Evolutionary conservation across 1,140 invertebrate genomes (phyloP), one percentile per base, ranked within the genome.

Genomic region (Ephestia elutella): DNA sequence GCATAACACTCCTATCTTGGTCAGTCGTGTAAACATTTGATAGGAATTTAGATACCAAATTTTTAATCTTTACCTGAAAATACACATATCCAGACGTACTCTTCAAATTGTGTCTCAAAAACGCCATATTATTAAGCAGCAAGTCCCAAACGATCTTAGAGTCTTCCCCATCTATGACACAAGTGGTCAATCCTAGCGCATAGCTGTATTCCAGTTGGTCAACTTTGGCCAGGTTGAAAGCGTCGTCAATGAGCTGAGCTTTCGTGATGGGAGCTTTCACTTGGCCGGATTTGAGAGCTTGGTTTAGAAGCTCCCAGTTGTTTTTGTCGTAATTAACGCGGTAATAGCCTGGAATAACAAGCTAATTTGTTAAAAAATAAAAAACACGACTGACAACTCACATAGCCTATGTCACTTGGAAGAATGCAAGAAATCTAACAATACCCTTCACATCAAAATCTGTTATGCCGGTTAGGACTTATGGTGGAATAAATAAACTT

Each of bases 181-280:
- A 94, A 25, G 89, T 89, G 13, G 92, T 91, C 3, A 93, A 78
- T 5, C 90, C 85, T 11, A 95, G 86, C 0, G 93, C 91, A 7
- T 91, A 80, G 19, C 80, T 88, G 66, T 93, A 93, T 65, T 90
- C 78, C 0, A 93, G 62, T 11, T 89, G 75, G 0, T 89, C 89
- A 0, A 84, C 82, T 65, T 92, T 90, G 0, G 93, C 94, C 49
- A 97, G 85, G 74, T 94, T 93, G 72, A 96, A 92, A 0, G 95
- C 91, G 84, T 98, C 96, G 69, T 96, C 94, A 9, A 98, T 90
- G 0, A 97, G 76, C 70, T 96, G 94, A 0, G 95, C 95, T 48
- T 94, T 90, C 58, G 94, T 94, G 0, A 94, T 85, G 0, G 91
- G 83, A 0, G 89, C 68, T 5, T 63, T 68, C 5, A 79, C 57